Evolutionary conservation across 1,140 invertebrate species (phyloP), one percentile per base, ranked within the genome.

Genomic region (Drosophila chauvacae): DNA sequence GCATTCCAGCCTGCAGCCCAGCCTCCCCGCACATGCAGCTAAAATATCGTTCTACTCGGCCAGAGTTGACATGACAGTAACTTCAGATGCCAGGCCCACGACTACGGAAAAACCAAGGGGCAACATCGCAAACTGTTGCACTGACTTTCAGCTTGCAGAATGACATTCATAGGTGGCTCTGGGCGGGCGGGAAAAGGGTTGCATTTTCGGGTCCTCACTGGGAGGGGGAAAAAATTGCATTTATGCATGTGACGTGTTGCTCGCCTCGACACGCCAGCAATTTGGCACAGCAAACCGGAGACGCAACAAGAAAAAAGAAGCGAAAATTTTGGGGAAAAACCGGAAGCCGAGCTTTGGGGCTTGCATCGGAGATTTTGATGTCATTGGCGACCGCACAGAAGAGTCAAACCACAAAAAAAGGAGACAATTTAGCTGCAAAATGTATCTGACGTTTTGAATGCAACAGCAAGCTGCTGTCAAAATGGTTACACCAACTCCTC

Each of bases 11-110:
- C 11, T 14, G n/a, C 3, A 30, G 26, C 48, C 11, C 50, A 33
- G 28, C 50, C 26, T 4, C 3, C 42, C 20, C 26, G 55, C 41
- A 55, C 69, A 63, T 75, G 45, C 78, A 56, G 68, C 81, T 84
- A 72, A 85, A 85, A 85, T 80, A 84, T 80, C 78, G 82, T 75
- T 81, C 69, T 66, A 76, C 70, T 73, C 55, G 47, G 60, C 66
- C 68, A 73, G 73, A 70, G 65, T 68, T 85, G 82, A 81, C 82
- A 85, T 85, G 83, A 79, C 83, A 82, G 83, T 80, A 85, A 86
- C 78, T 86, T 81, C 82, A 86, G 69, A 55, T 75, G 78, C 82
- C 77, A 57, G 70, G 48, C 68, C 77, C 64, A 64, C 59, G 72
- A 58, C 37, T 60, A 39, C 62, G 61, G 20, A 44, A 81, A 30